phyloP scores from a whole-genome alignment of 1,140 invertebrate genomes.

The Trichonephila clavipes region DNA sequence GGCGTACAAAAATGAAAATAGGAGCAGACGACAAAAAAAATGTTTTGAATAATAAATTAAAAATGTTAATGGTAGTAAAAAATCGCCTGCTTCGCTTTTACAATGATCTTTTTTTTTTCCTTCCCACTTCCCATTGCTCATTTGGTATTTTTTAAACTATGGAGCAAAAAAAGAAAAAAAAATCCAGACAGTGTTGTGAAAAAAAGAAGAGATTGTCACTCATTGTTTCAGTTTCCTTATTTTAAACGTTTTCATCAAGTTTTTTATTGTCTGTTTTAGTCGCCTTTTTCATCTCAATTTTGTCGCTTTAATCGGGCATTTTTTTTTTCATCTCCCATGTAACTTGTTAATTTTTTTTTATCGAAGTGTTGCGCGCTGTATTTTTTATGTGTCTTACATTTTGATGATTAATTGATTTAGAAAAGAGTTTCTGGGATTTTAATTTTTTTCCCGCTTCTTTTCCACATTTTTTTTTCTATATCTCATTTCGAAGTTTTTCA shows the following conservation, averaged over 20 bases:
- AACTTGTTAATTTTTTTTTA: conserved; percentile 62
- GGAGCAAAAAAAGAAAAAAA: conserved; percentile 40
- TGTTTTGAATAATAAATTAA: conserved; percentile 67
- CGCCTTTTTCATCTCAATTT: conserved; percentile 70
- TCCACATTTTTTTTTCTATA: neutral
- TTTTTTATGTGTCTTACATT: conserved; percentile 63
- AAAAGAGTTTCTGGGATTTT: conserved; percentile 73
- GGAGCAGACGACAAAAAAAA: conserved; percentile 24
- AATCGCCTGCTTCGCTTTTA: neutral
- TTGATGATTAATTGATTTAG: conserved; percentile 75
- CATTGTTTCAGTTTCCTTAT: conserved; percentile 74
- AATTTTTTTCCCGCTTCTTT: neutral
- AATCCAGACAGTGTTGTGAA: neutral
- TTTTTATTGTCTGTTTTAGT: conserved; percentile 55
- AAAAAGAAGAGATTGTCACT: conserved; percentile 70
- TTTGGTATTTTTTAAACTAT: conserved; percentile 68
- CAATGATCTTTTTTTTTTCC: conserved; percentile 30
- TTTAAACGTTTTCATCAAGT: conserved; percentile 75
- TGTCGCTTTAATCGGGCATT: conserved; percentile 65
- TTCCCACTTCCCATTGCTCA: conserved; percentile 33
- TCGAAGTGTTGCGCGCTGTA: conserved; percentile 27
- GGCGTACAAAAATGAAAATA: neutral
- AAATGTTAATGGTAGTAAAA: conserved; percentile 53
- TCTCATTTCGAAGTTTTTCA: neutral
- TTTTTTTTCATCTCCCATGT: conserved; percentile 49